These are phyloP conservation scores for Ophioninae sp. DNA, from an alignment of 2,888 invertebrate genomes.

Conservation along the genomic window DNA sequence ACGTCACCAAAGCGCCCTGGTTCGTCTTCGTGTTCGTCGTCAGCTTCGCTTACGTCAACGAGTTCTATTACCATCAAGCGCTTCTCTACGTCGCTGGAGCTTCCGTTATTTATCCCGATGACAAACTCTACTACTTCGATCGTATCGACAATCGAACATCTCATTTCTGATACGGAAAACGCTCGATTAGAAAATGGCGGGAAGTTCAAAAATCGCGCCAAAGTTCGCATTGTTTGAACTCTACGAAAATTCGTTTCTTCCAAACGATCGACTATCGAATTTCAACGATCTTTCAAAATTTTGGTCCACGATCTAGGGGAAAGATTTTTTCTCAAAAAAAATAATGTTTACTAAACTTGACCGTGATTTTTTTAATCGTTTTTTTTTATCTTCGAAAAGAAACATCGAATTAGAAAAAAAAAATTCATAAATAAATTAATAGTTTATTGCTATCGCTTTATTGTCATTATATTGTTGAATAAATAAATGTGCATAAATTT, in stretches of 20 bases:
- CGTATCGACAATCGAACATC: background rate
- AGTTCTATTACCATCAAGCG: constrained; percentile 86
- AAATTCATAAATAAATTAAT: no score
- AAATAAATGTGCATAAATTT: no score
- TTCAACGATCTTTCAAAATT: no score
- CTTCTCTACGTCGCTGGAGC: constrained; percentile 66
- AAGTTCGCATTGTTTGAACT: background rate
- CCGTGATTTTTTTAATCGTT: no score
- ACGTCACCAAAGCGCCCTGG: constrained; percentile 87
- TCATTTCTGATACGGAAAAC: background rate
- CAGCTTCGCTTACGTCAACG: constrained; percentile 86
- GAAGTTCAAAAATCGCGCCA: background rate
- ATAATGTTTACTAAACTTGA: no score
- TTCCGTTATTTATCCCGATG: background rate
- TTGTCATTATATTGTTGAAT: no score
- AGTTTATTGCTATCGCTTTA: no score
- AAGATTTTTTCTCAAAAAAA: no score
- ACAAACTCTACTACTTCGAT: background rate
- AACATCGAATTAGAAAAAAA: no score
- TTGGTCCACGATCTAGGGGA: no score
- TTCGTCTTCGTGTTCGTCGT: constrained; percentile 87
- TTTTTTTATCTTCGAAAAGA: no score
- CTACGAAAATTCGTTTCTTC: background rate
- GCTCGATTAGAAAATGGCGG: background rate
- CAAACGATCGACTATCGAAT: no score